These are phyloP conservation scores for Nansenia antarctica DNA, from an alignment of 2,113 vertebrate genomes.

Conservation along the genomic window DNA sequence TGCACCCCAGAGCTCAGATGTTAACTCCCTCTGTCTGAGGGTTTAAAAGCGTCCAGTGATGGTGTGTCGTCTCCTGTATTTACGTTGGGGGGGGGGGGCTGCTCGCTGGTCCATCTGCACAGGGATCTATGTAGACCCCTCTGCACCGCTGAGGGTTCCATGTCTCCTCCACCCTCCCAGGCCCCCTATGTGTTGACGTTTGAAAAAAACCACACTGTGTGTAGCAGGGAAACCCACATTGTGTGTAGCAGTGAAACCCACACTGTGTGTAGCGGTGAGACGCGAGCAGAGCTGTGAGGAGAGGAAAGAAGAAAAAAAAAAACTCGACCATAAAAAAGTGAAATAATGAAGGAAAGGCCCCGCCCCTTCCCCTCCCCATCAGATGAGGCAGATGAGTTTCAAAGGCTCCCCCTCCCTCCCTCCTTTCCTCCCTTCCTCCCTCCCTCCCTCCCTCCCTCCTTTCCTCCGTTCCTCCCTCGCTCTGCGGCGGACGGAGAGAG, in stretches of 20 bases:
- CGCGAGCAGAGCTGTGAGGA: conserved; percentile 8
- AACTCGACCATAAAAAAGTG: conserved; percentile 43
- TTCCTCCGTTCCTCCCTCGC: conserved; percentile 16
- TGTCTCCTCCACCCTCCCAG: conserved; percentile 39
- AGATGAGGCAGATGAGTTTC: conserved; percentile 64
- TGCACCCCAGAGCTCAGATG: conserved; percentile 38
- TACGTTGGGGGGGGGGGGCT: conserved; percentile 53
- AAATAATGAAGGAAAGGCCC: conserved; percentile 56
- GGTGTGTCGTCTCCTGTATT: conserved; percentile 54
- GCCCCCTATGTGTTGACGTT: conserved; percentile 65
- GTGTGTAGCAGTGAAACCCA: conserved; percentile 25
- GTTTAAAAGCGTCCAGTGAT: conserved; percentile 57
- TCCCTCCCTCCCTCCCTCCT: conserved; percentile 15
- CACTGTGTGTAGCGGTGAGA: conserved; percentile 11
- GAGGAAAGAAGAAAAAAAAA: conserved; percentile 31
- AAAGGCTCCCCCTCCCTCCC: conserved; percentile 35
- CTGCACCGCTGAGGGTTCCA: conserved; percentile 17
- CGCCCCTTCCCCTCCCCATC: conserved; percentile 32
- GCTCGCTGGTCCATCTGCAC: conserved; percentile 38
- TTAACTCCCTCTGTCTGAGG: conserved; percentile 53
- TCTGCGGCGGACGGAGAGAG: conserved; percentile 28
- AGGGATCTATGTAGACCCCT: conserved; percentile 18
- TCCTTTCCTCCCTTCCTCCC: background rate
- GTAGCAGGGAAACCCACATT: conserved; percentile 62
- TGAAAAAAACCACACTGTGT: conserved; percentile 63